A percentile compares a stretch with the other conserved stretches of the same genome.
These are phyloP conservation scores for Corythucha ciliata DNA, from an alignment of 2,888 invertebrate species.

Conservation along the genomic window DNA sequence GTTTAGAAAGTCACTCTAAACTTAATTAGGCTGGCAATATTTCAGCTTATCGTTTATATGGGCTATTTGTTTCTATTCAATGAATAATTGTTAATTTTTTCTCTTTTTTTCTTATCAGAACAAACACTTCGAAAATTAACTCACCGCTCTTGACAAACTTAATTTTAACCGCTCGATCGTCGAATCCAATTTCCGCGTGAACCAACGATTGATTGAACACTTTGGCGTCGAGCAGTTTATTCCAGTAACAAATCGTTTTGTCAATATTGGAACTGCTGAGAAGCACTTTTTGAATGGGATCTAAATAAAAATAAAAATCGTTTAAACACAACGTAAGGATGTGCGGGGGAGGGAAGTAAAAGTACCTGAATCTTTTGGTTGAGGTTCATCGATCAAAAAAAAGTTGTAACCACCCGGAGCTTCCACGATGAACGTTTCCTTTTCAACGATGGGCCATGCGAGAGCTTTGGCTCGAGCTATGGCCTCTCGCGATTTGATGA, in stretches of 20 bases:
- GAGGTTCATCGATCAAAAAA: slow-evolving; percentile 62
- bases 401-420: slow-evolving; percentile 93
- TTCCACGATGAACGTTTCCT: slow-evolving; percentile 53
- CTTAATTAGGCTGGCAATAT: background rate
- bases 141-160: slow-evolving; percentile 65
- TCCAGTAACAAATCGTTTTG: slow-evolving; percentile 76
- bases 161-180: slow-evolving; percentile 62
- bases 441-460: slow-evolving; percentile 62
- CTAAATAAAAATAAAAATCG: slow-evolving; percentile 42
- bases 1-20: background rate
- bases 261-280: slow-evolving; percentile 67
- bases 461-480: slow-evolving; percentile 60
- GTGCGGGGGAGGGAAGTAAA: too few relatives aligned
- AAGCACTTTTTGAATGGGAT: slow-evolving; percentile 71
- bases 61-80: background rate
- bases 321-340: background rate
- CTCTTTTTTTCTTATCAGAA: too few relatives aligned
- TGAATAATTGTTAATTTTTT: background rate
- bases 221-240: slow-evolving; percentile 62
- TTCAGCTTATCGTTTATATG: background rate
- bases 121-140: too few relatives aligned
- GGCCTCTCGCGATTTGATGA: slow-evolving; percentile 67
- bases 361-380: slow-evolving; percentile 57
- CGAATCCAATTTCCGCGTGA: slow-evolving; percentile 59
- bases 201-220: slow-evolving; percentile 52